These are phyloP conservation scores for Ictidomys tridecemlineatus DNA, from an alignment of 2,113 vertebrate species.

Conservation along the genomic window DNA sequence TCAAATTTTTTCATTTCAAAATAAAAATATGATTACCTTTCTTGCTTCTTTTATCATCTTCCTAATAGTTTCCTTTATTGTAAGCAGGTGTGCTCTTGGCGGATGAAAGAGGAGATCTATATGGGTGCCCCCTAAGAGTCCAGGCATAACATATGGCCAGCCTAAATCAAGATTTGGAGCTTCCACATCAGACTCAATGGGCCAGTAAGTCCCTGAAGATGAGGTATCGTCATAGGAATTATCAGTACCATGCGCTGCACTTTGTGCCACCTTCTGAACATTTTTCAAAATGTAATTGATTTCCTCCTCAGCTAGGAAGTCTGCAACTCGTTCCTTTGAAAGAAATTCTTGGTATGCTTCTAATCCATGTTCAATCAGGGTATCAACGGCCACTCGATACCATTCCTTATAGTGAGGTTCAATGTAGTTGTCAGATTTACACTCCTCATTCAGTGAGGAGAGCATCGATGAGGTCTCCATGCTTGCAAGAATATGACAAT, in stretches of 20 bases:
- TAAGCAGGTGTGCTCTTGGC: slow-evolving; percentile 93
- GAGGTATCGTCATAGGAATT: slow-evolving; percentile 87
- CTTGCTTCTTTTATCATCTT: slow-evolving; percentile 95
- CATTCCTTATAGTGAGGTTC: slow-evolving; percentile 97
- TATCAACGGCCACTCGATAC: slow-evolving; percentile 95
- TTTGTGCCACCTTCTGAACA: slow-evolving; percentile 86
- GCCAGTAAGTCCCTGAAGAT: slow-evolving; percentile 98
- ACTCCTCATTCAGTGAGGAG: slow-evolving; percentile 94
- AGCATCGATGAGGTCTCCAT: slow-evolving; percentile 95
- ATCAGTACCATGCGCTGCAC: slow-evolving; percentile 85
- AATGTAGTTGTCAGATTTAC: slow-evolving; percentile 92
- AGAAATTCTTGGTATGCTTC: slow-evolving; percentile 94
- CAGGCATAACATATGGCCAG: slow-evolving; percentile 93
- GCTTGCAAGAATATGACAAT: slow-evolving; percentile 61
- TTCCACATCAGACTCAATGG: slow-evolving; percentile 94
- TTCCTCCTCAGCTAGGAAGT: slow-evolving; percentile 95
- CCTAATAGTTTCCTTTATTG: slow-evolving; percentile 96
- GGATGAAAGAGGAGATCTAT: slow-evolving; percentile 96
- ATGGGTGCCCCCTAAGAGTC: slow-evolving; percentile 90
- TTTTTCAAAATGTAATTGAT: slow-evolving; percentile 93
- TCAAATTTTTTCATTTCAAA: slow-evolving; percentile 26
- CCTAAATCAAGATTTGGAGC: slow-evolving; percentile 97
- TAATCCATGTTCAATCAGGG: slow-evolving; percentile 90
- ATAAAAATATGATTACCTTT: slow-evolving; percentile 91
- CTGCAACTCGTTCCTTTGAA: slow-evolving; percentile 90